These are phyloP conservation scores for Trichonephila inaurata DNA, from an alignment of 1,140 invertebrate species.

Conservation along the genomic window DNA sequence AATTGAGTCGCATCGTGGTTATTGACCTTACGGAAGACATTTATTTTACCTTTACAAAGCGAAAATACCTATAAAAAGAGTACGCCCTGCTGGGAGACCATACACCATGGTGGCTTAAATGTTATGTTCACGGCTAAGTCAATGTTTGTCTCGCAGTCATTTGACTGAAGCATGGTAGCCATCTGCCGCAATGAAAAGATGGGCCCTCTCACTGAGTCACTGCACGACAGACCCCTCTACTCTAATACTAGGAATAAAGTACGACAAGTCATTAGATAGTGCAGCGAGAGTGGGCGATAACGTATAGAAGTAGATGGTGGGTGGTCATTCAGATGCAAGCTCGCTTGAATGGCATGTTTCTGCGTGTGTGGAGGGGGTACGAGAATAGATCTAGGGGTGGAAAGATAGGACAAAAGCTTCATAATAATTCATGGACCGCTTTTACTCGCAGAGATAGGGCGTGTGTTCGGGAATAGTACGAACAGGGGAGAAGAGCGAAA, in stretches of 20 bases:
- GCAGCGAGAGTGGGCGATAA: background rate
- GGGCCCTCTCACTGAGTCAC: background rate
- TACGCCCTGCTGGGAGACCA: background rate
- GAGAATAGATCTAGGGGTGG: background rate
- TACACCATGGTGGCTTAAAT: background rate
- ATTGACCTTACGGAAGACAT: background rate
- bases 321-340: constrained; percentile 5
- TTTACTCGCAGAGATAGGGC: background rate
- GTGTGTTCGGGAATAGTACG: background rate
- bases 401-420: constrained; percentile 13
- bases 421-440: constrained; percentile 29
- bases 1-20: constrained; percentile 4
- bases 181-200: constrained; percentile 12
- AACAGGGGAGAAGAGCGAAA: background rate
- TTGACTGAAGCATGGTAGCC: background rate
- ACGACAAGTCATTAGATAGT: constrained; percentile 15
- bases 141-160: background rate
- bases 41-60: background rate
- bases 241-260: constrained; percentile 9
- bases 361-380: background rate
- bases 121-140: background rate
- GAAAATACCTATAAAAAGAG: constrained; percentile 20
- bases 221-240: background rate
- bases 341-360: constrained; percentile 31
- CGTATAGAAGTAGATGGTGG: constrained; percentile 25